Percentiles rank a stretch among this genome's conserved stretches.
Conservation (phyloP, 2,888 invertebrate species). For the Eutolmus rufibarbis region DNA sequence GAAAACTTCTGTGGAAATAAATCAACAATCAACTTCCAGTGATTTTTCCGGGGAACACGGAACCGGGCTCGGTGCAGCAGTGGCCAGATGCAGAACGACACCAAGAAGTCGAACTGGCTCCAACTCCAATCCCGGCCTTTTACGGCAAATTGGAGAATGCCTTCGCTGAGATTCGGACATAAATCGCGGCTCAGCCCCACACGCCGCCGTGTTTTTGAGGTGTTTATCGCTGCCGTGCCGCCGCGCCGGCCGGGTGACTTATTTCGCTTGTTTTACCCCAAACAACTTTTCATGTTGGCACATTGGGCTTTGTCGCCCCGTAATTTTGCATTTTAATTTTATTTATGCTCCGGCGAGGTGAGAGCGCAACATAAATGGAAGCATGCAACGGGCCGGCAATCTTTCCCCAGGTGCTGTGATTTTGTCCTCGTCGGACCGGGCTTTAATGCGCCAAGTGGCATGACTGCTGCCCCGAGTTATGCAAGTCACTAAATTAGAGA, state of each 20-base stretch:
- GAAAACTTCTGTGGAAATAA: background rate
- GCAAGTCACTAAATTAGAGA: background rate
- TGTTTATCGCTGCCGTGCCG: background rate
- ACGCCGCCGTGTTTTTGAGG: background rate
- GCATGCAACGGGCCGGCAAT: background rate
- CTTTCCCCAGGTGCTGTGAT: background rate
- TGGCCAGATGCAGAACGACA: background rate
- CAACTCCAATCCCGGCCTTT: background rate
- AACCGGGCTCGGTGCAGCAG: background rate
- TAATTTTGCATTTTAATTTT: slow-evolving; percentile 21
- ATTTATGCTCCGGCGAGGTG: slow-evolving; percentile 10
- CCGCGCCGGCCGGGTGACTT: background rate
- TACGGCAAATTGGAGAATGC: background rate
- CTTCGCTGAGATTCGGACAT: background rate
- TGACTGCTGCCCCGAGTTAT: background rate
- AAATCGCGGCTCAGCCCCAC: background rate
- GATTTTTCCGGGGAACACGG: background rate
- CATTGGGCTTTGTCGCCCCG: slow-evolving; percentile 17
- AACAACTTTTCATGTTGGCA: slow-evolving; percentile 31
- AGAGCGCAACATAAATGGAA: background rate
- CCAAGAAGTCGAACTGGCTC: background rate
- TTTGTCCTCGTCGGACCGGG: background rate
- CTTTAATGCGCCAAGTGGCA: background rate
- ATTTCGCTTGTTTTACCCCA: background rate
- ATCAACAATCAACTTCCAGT: background rate